Evolutionary conservation across 1,140 invertebrate species (phyloP).

Genomic region (Gryon sp.): DNA sequence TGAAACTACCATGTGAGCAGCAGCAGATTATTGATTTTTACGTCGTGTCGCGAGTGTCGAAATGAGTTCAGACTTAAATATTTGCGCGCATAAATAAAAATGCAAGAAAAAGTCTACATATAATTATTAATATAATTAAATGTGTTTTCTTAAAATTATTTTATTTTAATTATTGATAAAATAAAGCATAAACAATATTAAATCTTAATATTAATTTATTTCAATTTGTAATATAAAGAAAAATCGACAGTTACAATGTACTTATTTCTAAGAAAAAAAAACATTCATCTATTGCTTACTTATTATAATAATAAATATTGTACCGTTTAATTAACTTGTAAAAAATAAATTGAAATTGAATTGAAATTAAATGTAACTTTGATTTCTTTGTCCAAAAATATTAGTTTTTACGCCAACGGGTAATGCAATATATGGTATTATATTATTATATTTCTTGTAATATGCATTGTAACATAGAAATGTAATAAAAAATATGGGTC

Average conservation of each 20-base stretch:
- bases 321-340: background rate
- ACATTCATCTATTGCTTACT: background rate
- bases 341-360: background rate
- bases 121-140: background rate
- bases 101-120: background rate
- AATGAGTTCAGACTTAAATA: slow-evolving; percentile 29
- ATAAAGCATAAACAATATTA: too few relatives aligned
- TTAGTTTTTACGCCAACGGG: too few relatives aligned
- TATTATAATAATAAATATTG: slow-evolving; percentile 32
- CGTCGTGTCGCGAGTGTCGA: slow-evolving; percentile 32
- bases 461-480: background rate
- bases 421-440: background rate
- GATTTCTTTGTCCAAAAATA: too few relatives aligned
- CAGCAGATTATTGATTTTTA: slow-evolving; percentile 56
- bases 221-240: background rate
- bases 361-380: too few relatives aligned
- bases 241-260: background rate
- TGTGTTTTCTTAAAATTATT: too few relatives aligned
- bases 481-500: background rate
- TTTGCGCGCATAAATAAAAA: slow-evolving; percentile 38
- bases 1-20: slow-evolving; percentile 51
- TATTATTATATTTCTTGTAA: background rate
- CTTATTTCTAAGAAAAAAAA: background rate
- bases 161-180: too few relatives aligned
- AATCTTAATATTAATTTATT: too few relatives aligned